Evolutionary conservation across 2,888 invertebrate species (phyloP).

Genomic region (Dasypolia templi): DNA sequence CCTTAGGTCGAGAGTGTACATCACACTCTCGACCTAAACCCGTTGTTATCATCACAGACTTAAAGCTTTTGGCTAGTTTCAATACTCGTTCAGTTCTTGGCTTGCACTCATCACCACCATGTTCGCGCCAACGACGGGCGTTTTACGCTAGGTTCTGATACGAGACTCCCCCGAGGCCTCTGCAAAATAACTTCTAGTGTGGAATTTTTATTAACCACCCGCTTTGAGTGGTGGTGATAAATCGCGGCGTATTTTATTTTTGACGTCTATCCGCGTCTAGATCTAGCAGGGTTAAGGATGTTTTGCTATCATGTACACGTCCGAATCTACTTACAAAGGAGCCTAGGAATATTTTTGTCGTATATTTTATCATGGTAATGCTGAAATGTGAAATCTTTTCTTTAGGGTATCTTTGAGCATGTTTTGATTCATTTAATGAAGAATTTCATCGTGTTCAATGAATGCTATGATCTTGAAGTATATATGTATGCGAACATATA

Average conservation of each 20-base stretch:
- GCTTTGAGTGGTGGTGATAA: constrained; percentile 72
- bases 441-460: background rate
- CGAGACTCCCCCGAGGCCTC: constrained; percentile 82
- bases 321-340: constrained; percentile 32
- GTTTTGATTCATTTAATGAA: background rate
- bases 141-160: constrained; percentile 84
- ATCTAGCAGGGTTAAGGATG: constrained; percentile 46
- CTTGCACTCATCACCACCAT: constrained; percentile 68
- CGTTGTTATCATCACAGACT: background rate
- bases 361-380: constrained; percentile 19
- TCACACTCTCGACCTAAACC: background rate
- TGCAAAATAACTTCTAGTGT: constrained; percentile 86
- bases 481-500: background rate
- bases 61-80: background rate
- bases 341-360: constrained; percentile 25
- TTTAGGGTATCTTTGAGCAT: background rate
- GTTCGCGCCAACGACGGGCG: constrained; percentile 78
- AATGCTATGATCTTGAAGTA: background rate
- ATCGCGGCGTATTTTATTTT: constrained; percentile 65
- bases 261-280: constrained; percentile 55
- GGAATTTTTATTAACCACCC: constrained; percentile 87
- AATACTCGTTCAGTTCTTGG: constrained; percentile 44
- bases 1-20: no score
- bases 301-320: constrained; percentile 50
- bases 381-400: constrained; percentile 19